Evolutionary conservation across 2,888 invertebrate genomes (phyloP).

Genomic region (Caenorhabditis zanzibari): DNA sequence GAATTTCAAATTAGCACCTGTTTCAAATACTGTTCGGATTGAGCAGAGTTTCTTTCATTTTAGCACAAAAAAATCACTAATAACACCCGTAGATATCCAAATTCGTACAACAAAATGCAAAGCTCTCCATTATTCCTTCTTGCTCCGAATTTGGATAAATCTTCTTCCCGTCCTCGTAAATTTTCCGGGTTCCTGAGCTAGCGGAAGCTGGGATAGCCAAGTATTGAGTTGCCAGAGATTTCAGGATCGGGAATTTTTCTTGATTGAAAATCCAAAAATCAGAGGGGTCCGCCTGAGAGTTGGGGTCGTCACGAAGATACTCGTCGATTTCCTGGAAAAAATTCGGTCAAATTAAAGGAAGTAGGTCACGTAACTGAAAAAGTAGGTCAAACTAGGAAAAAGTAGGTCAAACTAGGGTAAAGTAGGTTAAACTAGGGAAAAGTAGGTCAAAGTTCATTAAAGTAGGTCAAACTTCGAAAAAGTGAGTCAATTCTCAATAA

Average conservation of each 20-base stretch:
- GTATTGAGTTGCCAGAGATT: background rate
- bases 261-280: slow-evolving; percentile 7
- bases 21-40: no score
- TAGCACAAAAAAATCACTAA: background rate
- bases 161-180: background rate
- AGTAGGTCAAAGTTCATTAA: no score
- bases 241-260: slow-evolving; percentile 4
- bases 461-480: no score
- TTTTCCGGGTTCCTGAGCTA: background rate
- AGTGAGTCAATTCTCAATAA: no score
- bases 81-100: background rate
- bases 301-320: background rate
- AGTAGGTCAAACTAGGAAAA: no score
- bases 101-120: slow-evolving; percentile 10
- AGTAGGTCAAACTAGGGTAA: no score
- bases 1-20: no score
- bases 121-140: background rate
- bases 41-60: no score
- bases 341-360: background rate
- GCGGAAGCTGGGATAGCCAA: background rate
- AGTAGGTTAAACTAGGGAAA: no score
- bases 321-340: background rate
- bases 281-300: background rate
- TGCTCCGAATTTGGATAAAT: background rate
- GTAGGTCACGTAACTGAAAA: no score